These are phyloP conservation scores for Hoplostethus mediterraneus DNA, from an alignment of 2,797 vertebrate species.

Conservation along the genomic window DNA sequence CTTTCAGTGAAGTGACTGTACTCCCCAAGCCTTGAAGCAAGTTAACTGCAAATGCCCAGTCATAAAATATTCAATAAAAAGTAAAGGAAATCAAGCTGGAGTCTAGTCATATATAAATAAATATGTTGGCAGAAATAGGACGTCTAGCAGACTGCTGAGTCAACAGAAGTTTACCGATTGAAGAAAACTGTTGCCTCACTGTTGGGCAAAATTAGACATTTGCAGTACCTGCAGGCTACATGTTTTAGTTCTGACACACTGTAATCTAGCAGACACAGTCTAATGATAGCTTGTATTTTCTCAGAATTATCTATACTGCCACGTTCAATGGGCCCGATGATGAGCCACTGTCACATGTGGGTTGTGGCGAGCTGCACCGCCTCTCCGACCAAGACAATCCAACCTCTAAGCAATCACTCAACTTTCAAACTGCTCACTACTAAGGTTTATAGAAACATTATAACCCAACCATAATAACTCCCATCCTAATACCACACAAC, in stretches of 20 bases:
- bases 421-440: too few species aligned
- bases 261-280: constrained; percentile 47
- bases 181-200: constrained; percentile 35
- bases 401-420: too few species aligned
- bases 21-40: not conserved
- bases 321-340: constrained; percentile 29
- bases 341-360: constrained; percentile 52
- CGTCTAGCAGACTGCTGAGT: constrained; percentile 32
- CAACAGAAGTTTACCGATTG: constrained; percentile 20
- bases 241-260: constrained; percentile 47
- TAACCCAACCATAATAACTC: too few species aligned
- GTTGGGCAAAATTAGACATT: constrained; percentile 36
- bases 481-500: too few species aligned
- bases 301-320: constrained; percentile 31
- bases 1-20: not conserved
- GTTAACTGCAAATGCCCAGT: constrained; percentile 17
- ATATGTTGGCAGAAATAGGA: constrained; percentile 9
- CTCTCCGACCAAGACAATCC: too few species aligned
- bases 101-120: constrained; percentile 25
- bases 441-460: too few species aligned
- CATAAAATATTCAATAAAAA: constrained; percentile 46
- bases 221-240: constrained; percentile 35
- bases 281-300: constrained; percentile 45
- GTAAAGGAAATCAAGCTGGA: constrained; percentile 16
- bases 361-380: not conserved